Percentiles rank a stretch among this genome's conserved stretches.
phyloP scores from a whole-genome alignment of 2,113 vertebrate species.

The Rutilus rutilus region DNA sequence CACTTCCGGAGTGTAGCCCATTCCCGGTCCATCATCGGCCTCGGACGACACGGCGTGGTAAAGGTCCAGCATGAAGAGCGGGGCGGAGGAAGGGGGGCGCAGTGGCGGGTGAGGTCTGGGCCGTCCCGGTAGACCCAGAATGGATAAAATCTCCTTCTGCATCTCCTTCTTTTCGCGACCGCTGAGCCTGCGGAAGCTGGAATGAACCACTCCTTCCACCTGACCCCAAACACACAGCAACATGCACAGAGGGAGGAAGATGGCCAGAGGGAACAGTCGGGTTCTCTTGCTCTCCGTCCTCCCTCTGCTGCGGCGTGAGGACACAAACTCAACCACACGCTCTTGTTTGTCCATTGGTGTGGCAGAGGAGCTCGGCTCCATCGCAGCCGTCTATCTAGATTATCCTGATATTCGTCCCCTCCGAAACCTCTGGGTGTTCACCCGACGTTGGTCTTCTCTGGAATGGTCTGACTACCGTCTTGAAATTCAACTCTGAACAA shows the following conservation, averaged over 20 bases:
- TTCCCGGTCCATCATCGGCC: conserved; percentile 64
- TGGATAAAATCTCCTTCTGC: conserved; percentile 90
- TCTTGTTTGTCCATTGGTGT: conserved; percentile 6
- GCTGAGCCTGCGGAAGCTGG: conserved; percentile 82
- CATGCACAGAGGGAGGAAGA: conserved; percentile 65
- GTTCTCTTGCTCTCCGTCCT: conserved; percentile 21
- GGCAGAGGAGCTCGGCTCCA: neutral
- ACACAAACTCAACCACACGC: conserved; percentile 18
- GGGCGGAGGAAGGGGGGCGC: conserved; percentile 84
- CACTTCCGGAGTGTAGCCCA: conserved; percentile 60
- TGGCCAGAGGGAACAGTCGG: conserved; percentile 60
- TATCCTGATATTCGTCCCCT: neutral
- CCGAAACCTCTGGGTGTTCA: neutral
- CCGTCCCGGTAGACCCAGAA: conserved; percentile 84
- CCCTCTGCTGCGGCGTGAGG: neutral
- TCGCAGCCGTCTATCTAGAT: neutral
- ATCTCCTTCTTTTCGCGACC: conserved; percentile 88
- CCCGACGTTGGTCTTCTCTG: neutral
- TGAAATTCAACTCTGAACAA: neutral
- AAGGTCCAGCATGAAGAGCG: conserved; percentile 94
- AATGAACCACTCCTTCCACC: conserved; percentile 76
- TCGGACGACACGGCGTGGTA: conserved; percentile 88
- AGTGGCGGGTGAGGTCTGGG: conserved; percentile 78
- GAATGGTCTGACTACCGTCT: conserved; percentile 4
- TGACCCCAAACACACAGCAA: conserved; percentile 71